Conservation (phyloP, 1,140 invertebrate species). For the Drosophila elegans region DNA sequence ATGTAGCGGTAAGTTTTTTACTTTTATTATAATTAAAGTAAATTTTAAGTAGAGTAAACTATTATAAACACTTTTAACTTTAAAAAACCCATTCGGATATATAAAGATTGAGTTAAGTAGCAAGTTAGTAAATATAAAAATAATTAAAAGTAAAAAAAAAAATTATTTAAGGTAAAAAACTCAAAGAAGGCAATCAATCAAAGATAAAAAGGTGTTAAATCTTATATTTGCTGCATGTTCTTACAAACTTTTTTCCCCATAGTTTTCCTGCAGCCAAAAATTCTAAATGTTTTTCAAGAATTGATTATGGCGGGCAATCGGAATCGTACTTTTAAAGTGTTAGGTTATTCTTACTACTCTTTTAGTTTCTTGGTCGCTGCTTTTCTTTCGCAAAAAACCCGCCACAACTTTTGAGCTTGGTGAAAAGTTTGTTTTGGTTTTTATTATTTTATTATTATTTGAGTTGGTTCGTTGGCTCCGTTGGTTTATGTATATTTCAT, state of each 20-base stretch:
- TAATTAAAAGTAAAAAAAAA: too few relatives aligned
- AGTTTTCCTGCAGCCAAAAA: background rate
- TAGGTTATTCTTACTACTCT: background rate
- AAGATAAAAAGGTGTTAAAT: too few relatives aligned
- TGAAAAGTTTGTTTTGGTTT: constrained; percentile 47
- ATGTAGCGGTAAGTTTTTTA: constrained; percentile 16
- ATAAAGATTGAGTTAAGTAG: background rate
- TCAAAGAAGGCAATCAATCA: too few relatives aligned
- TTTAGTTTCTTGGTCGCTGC: constrained; percentile 20
- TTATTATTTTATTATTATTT: constrained; percentile 52
- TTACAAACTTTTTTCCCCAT: background rate
- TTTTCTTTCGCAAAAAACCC: background rate
- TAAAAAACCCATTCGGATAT: too few relatives aligned
- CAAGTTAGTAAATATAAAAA: background rate
- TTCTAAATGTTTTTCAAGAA: background rate
- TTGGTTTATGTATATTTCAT: constrained; percentile 51
- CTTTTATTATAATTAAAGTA: too few relatives aligned
- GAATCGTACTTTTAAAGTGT: constrained; percentile 6
- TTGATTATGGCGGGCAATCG: constrained; percentile 2
- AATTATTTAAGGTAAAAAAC: too few relatives aligned
- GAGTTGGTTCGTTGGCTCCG: constrained; percentile 35
- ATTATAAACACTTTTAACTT: too few relatives aligned
- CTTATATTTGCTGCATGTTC: too few relatives aligned
- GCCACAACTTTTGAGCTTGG: constrained; percentile 26
- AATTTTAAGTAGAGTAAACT: too few relatives aligned